Percentiles rank a stretch among this genome's conserved stretches.
Evolutionary conservation across 2,797 vertebrate species (phyloP).

Genomic region (Artibeus jamaicensis): DNA sequence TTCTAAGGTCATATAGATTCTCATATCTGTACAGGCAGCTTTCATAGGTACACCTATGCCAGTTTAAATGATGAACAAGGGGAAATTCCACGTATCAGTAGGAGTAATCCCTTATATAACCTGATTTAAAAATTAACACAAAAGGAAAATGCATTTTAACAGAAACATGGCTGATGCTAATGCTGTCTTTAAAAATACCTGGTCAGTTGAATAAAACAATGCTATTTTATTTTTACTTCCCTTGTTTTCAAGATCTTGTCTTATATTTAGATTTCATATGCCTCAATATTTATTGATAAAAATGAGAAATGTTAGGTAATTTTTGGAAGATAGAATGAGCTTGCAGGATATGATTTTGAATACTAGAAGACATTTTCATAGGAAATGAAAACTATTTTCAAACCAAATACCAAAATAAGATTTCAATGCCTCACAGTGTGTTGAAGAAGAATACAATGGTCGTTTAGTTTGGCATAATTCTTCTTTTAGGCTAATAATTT

Average conservation of each 20-base stretch:
- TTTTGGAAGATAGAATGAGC: not conserved
- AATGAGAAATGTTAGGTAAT: not conserved
- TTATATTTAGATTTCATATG: not conserved
- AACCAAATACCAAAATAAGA: conserved; percentile 34
- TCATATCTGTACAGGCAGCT: not conserved
- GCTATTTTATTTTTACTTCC: not conserved
- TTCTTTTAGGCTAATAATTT: conserved; percentile 45
- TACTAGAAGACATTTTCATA: not conserved
- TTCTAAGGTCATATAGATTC: not conserved
- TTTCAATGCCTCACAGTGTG: not conserved
- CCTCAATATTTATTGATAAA: not conserved
- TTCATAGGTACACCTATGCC: not conserved
- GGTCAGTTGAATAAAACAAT: not conserved
- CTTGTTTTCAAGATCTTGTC: conserved; percentile 1
- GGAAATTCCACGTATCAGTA: not conserved
- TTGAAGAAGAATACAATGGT: not conserved
- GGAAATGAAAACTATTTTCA: conserved; percentile 26
- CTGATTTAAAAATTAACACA: not conserved
- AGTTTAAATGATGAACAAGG: not conserved
- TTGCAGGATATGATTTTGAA: not conserved
- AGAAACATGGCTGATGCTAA: not conserved
- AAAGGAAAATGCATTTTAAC: not conserved
- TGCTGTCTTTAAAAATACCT: not conserved
- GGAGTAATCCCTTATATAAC: not conserved
- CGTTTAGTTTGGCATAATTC: not conserved